These are phyloP conservation scores for human (Homo sapiens) DNA, from an alignment of 2,113 vertebrate genomes.

Conservation along the genomic window GRCh38 chr3:72073501-72074000, in stretches of 20 bases:
- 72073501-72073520: neutral
- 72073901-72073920: neutral
- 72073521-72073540: neutral
- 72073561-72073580: neutral
- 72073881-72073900: neutral
- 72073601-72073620: neutral
- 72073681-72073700: neutral
- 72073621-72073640: neutral
- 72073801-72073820: neutral
- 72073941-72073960: neutral
- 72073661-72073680: neutral
- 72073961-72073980: neutral
- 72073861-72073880: neutral
- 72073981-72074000: neutral
- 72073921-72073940: neutral
- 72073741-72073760: neutral
- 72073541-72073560: neutral
- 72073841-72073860: neutral
- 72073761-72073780: neutral
- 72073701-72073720: neutral
- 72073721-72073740: neutral
- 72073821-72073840: neutral
- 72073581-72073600: neutral
- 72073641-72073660: neutral
- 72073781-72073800: neutral